Evolutionary conservation across 2,797 vertebrate genomes (phyloP), one percentile per base, ranked within the genome.

Genomic region (Xiphorhynchus erythropygius): DNA sequence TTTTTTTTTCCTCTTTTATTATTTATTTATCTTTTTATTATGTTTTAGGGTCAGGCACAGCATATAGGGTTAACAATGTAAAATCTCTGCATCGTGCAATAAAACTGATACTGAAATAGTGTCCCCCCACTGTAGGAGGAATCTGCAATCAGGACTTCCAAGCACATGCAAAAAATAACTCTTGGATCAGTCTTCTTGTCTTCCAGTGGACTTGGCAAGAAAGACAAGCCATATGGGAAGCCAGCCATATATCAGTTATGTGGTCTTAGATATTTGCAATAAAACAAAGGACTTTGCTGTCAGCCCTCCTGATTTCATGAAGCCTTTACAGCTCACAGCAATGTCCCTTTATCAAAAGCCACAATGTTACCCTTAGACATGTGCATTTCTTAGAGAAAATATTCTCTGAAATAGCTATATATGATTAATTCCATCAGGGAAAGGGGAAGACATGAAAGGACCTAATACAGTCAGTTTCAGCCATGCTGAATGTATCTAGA

Each of bases 191-290:
- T 56, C 87, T 75, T 93, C 90, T 95, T 85, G 92, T 95, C 95
- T 97, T 97, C 94, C 95, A 96, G 92, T 97, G 95, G 93, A 97
- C 84, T 93, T 97, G 95, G 96, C 96, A 97, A 97, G 90, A 91
- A 94, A 94, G 92, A 69, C 73, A 93, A 95, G 79, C 96, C 96
- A 97, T 95, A 96, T 96, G 94, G 95, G 94, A 95, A 96, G 50
- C 84, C 89, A 97, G 93, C 90, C 90, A 93, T 93, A 96, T 93
- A 97, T 96, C 96, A 93, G 84, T 94, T 97, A 96, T 93, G 94
- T 95, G 94, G 89, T 93, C 94, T 94, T 84, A 93, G 94, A 95
- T 93, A 95, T 96, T 96, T 95, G 84, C 76, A 92, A 87, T 96
- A 96, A 96, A 96, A 96, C 94, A 96, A 94, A 95, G 73, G 92